phyloP scores from a whole-genome alignment of 1,140 invertebrate species.

The Philaenus spumarius region DNA sequence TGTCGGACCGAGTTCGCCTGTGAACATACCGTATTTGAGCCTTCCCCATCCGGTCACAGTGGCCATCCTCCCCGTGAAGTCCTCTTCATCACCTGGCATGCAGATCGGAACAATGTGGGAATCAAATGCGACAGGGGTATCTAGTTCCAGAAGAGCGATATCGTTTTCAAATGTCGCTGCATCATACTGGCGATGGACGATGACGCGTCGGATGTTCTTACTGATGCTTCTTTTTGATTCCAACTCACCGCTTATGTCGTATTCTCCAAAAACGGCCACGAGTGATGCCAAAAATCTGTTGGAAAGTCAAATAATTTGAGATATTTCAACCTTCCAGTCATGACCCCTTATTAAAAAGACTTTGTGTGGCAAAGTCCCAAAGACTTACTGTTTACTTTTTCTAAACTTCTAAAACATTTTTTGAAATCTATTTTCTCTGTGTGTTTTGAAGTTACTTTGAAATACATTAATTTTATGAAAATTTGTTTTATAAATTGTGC shows the following conservation, averaged over 20 bases:
- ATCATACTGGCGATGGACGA: slow-evolving; percentile 83
- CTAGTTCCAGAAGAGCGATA: slow-evolving; percentile 75
- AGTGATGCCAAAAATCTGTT: slow-evolving; percentile 79
- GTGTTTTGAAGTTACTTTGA: too few species aligned
- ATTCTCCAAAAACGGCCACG: slow-evolving; percentile 85
- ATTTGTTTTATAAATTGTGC: too few species aligned
- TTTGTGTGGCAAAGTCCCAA: too few species aligned
- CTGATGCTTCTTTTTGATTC: slow-evolving; percentile 68
- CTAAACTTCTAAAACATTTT: too few species aligned
- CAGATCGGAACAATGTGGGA: slow-evolving; percentile 89
- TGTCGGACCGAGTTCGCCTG: too few species aligned
- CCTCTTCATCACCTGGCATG: slow-evolving; percentile 72
- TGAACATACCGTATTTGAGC: slow-evolving; percentile 53
- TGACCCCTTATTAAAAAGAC: too few species aligned
- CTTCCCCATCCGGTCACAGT: slow-evolving; percentile 75
- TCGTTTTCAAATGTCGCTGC: slow-evolving; percentile 88
- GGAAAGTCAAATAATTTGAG: slow-evolving; percentile 17
- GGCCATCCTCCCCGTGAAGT: slow-evolving; percentile 75
- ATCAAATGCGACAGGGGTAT: slow-evolving; percentile 75
- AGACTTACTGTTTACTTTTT: too few species aligned
- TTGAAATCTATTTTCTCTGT: too few species aligned
- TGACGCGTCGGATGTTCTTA: slow-evolving; percentile 78
- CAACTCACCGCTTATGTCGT: slow-evolving; percentile 76
- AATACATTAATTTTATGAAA: too few species aligned
- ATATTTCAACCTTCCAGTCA: too few species aligned